Conservation (phyloP, 2,113 vertebrate genomes). For the Spheniscus mendiculus region DNA sequence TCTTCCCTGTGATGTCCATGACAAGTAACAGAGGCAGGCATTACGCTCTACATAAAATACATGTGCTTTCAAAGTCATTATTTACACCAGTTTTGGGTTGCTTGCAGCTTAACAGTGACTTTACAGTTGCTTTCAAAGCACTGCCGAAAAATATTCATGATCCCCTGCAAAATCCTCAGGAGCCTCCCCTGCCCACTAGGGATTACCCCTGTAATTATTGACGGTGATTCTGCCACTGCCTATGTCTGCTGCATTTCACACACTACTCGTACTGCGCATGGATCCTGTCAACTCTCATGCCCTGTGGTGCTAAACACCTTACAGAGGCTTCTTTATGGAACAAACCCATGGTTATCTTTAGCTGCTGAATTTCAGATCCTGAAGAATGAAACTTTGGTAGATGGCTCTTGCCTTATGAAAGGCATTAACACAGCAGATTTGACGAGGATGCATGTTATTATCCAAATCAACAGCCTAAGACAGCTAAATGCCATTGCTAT, state of each 20-base stretch:
- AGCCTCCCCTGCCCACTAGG: background rate
- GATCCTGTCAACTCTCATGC: background rate
- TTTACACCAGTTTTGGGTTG: background rate
- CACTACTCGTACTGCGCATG: accelerated
- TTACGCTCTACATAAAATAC: background rate
- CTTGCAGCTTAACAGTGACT: background rate
- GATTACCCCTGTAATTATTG: background rate
- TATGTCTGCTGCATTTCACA: background rate
- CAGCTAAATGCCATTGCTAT: background rate
- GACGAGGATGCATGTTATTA: background rate
- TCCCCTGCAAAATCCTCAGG: background rate
- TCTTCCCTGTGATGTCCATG: background rate
- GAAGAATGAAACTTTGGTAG: background rate
- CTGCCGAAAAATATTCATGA: background rate
- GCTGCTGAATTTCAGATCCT: background rate
- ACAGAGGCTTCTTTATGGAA: background rate
- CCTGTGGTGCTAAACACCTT: background rate
- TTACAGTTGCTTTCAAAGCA: background rate
- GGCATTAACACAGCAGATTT: background rate
- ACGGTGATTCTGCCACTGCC: background rate
- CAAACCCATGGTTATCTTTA: background rate
- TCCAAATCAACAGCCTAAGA: background rate
- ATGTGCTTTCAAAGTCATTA: background rate
- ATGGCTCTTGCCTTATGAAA: background rate
- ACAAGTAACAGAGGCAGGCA: background rate